Conservation (phyloP, 2,113 vertebrate genomes). For the Psittacula cyanocephala region DNA sequence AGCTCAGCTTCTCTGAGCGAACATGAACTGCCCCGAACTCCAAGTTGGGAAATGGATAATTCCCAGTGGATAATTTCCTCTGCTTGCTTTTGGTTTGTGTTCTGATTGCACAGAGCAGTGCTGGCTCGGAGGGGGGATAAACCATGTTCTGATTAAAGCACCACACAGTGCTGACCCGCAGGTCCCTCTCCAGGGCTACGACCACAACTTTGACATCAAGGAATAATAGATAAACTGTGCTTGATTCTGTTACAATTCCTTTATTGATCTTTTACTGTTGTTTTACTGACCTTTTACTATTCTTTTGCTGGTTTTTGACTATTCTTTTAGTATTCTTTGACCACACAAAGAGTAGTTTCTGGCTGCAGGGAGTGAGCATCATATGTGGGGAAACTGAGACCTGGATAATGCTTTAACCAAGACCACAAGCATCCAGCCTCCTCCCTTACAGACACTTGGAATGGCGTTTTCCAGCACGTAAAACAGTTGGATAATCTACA, state of each 20-base stretch:
- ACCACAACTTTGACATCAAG: neutral
- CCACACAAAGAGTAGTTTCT: fast-evolving
- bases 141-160: conserved; percentile 16
- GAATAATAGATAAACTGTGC: neutral
- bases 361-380: neutral
- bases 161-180: fast-evolving
- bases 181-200: neutral
- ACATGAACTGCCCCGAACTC: neutral
- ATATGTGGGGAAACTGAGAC: neutral
- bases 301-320: neutral
- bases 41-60: neutral
- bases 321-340: neutral
- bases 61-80: conserved; percentile 33
- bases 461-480: fast-evolving
- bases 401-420: neutral
- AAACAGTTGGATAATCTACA: neutral
- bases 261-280: neutral
- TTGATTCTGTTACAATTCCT: neutral
- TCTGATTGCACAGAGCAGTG: neutral
- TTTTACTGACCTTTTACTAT: neutral
- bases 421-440: neutral
- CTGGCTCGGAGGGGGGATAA: neutral
- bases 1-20: neutral
- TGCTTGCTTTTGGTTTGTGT: neutral
- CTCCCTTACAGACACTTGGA: fast-evolving